phyloP scores from a whole-genome alignment of 2,888 invertebrate species.

The Nomada hirtipes region DNA sequence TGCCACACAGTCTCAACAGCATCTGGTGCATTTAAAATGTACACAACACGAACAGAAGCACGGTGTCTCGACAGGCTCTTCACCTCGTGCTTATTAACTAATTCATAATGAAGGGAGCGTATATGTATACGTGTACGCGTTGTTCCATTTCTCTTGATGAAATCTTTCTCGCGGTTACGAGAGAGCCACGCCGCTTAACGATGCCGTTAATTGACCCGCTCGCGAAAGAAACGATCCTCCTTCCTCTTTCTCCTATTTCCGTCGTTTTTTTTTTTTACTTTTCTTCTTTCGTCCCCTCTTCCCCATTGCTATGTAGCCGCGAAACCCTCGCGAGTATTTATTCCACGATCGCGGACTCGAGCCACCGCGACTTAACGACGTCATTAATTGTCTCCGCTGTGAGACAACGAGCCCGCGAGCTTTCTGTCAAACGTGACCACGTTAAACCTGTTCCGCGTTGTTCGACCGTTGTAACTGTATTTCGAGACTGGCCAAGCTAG shows the following conservation, averaged over 20 bases:
- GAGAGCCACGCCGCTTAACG: slow-evolving; percentile 51
- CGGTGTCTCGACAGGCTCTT: too few relatives aligned
- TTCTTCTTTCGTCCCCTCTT: background rate
- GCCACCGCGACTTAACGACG: slow-evolving; percentile 49
- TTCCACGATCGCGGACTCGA: slow-evolving; percentile 39
- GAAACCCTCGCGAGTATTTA: slow-evolving; percentile 43
- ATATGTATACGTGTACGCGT: background rate
- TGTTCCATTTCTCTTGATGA: slow-evolving; percentile 49
- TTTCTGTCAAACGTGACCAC: slow-evolving; percentile 35
- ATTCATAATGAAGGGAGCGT: slow-evolving; percentile 32
- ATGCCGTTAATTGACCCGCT: slow-evolving; percentile 68
- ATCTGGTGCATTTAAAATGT: too few relatives aligned
- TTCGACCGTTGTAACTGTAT: slow-evolving; percentile 54
- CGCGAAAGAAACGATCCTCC: background rate
- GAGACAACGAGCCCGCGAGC: slow-evolving; percentile 41
- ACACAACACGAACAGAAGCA: too few relatives aligned
- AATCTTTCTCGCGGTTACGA: slow-evolving; percentile 35
- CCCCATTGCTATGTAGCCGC: slow-evolving; percentile 17
- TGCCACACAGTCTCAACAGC: too few relatives aligned
- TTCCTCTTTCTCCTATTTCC: background rate
- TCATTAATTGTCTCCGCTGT: slow-evolving; percentile 60
- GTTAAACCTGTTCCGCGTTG: slow-evolving; percentile 55
- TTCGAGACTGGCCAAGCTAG: background rate
- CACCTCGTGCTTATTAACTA: slow-evolving; percentile 12
- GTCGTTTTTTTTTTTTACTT: too few relatives aligned